Percentiles rank a stretch among this genome's conserved stretches.
Evolutionary conservation across 2,888 invertebrate species (phyloP).

Genomic region (Platycheirus rosarum): DNA sequence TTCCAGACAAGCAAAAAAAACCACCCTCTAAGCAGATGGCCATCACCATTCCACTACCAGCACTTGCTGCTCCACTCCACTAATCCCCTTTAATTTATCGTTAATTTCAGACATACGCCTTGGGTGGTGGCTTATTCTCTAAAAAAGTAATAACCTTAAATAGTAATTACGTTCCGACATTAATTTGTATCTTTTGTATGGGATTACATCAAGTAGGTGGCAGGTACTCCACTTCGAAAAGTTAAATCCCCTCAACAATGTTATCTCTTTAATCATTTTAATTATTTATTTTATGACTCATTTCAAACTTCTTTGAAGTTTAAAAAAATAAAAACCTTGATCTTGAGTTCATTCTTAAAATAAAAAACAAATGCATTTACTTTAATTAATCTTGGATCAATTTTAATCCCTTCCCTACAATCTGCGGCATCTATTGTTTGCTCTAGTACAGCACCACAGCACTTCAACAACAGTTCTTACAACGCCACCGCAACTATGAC

Average conservation of each 20-base stretch:
- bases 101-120: slow-evolving; percentile 49
- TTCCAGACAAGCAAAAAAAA: not conserved
- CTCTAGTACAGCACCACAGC: slow-evolving; percentile 29
- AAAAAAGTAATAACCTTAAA: slow-evolving; percentile 60
- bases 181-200: slow-evolving; percentile 61
- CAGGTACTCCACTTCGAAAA: slow-evolving; percentile 28
- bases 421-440: slow-evolving; percentile 35
- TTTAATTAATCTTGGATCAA: slow-evolving; percentile 56
- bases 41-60: slow-evolving; percentile 16
- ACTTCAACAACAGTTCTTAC: slow-evolving; percentile 28
- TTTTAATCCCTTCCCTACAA: slow-evolving; percentile 31
- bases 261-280: slow-evolving; percentile 48
- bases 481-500: slow-evolving; percentile 18
- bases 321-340: slow-evolving; percentile 48
- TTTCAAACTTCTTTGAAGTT: slow-evolving; percentile 30
- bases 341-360: slow-evolving; percentile 34
- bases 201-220: slow-evolving; percentile 61
- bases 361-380: slow-evolving; percentile 24
- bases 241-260: slow-evolving; percentile 47
- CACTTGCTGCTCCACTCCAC: slow-evolving; percentile 23
- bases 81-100: slow-evolving; percentile 57
- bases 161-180: slow-evolving; percentile 60
- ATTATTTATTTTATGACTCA: slow-evolving; percentile 50
- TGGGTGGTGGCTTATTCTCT: slow-evolving; percentile 27
- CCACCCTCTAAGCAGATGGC: slow-evolving; percentile 1